A percentile compares a stretch with the other conserved stretches of the same genome.
Conservation (phyloP, 92 coral and sea anemone genomes). For the Heliopora coerulea region DNA sequence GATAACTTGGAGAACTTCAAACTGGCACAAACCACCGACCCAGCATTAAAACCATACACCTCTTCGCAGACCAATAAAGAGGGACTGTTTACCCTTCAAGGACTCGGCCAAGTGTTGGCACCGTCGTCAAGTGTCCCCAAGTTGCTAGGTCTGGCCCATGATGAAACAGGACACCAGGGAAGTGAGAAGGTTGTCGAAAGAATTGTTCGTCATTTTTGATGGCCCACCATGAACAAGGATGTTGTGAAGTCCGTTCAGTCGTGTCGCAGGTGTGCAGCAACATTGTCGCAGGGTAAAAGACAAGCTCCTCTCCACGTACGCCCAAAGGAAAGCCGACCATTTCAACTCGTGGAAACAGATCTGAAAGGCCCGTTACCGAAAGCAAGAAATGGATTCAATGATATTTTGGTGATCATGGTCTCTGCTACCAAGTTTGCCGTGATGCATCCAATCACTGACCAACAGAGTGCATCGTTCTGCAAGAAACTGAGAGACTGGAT, state of each 20-base stretch:
- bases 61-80: not conserved
- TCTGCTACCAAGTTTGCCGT: not conserved
- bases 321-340: not conserved
- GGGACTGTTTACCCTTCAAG: not conserved
- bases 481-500: not conserved
- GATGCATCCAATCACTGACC: conserved; percentile 9
- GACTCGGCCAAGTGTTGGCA: not conserved
- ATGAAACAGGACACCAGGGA: conserved; percentile 2
- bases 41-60: not conserved
- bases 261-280: not conserved
- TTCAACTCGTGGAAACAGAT: conserved; percentile 2
- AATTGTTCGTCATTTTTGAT: not conserved
- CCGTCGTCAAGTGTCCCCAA: not conserved
- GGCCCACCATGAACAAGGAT: not conserved
- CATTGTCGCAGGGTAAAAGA: not conserved
- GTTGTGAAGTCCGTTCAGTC: too few species aligned
- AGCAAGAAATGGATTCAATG: not conserved
- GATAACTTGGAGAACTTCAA: not conserved
- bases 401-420: not conserved
- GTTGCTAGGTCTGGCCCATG: conserved; percentile 4
- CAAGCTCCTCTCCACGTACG: not conserved
- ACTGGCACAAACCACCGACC: not conserved
- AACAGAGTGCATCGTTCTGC: not conserved
- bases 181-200: not conserved
- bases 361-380: conserved; percentile 1